Conservation (phyloP, 2,113 vertebrate species). For the Forbesichthys agassizii region DNA sequence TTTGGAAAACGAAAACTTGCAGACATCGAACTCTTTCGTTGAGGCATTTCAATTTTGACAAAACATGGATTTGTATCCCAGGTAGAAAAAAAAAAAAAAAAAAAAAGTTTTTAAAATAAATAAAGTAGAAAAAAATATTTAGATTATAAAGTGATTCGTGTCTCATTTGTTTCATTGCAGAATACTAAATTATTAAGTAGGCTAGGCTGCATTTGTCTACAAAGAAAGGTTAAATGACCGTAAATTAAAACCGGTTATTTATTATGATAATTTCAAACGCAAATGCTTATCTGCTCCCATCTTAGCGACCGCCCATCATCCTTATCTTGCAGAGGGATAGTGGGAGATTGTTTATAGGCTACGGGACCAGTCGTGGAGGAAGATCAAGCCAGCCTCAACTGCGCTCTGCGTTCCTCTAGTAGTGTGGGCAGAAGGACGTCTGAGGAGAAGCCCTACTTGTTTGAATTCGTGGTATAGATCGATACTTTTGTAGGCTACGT, state of each 20-base stretch:
- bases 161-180: too few relatives aligned
- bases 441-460: not conserved
- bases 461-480: not conserved
- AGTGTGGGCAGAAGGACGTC: not conserved
- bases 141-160: too few relatives aligned
- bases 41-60: not conserved
- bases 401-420: slow-evolving; percentile 30
- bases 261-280: slow-evolving; percentile 43
- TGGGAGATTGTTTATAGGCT: slow-evolving; percentile 58
- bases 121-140: too few relatives aligned
- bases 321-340: slow-evolving; percentile 43
- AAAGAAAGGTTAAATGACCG: not conserved
- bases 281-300: slow-evolving; percentile 47
- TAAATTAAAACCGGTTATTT: slow-evolving; percentile 2
- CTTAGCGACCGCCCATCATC: slow-evolving; percentile 63
- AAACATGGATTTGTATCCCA: too few relatives aligned
- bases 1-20: slow-evolving; percentile 4
- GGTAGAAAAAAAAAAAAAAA: too few relatives aligned
- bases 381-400: slow-evolving; percentile 34
- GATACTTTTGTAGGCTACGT: slow-evolving; percentile 26
- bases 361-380: slow-evolving; percentile 60
- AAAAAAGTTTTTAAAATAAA: too few relatives aligned
- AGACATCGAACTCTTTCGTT: not conserved
- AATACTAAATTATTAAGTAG: too few relatives aligned
- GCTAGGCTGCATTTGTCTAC: too few relatives aligned